Base-by-base conservation (phyloP, 2,888 invertebrate genomes). In the Lochmaea capreae region DNA sequence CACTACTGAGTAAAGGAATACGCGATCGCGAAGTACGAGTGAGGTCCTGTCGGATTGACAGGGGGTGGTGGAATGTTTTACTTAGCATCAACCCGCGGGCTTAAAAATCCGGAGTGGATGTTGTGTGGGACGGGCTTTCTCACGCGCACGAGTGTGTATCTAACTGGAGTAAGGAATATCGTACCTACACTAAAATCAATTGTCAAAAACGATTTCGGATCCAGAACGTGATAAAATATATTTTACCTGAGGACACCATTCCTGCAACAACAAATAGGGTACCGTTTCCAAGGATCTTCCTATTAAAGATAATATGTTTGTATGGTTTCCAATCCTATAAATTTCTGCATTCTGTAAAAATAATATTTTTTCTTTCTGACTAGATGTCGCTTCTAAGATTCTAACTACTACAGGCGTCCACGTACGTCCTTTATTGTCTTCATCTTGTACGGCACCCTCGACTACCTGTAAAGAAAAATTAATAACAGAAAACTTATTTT, bases 261-360 rank as follows among this genome's bases (percentile, higher is more conserved):
- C 95, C 82, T 95, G 92, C 63, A 96, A 88, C 67, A 95, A 86
- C 52, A 96, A 89, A 87, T 94, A 93, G 0, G 96, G 96, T 79
- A 93, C 92, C 14, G 93, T 92, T 82, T 94, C 93, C 66, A 95
- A 88, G 83, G 95, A 95, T 80, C 92, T 91, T 9, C 94, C 94
- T 43, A 94, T 85, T 69, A 95, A 88, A 33, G 90, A 89, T 68
- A 96, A 86, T 26, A 96, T 88, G 84, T 95, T 94, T 39, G 92
- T 91, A 86, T 96, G 95, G 61, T 92, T 84, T 81, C 94, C 93
- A 68, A 84, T 83, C 66, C 94, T 89, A 85, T 92, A 95, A 43
- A 93, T 89, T 65, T 89, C 89, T 14, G 92, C 92, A 84, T 96
- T 95, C 78, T 94, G 92, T 62, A 96, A 89, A 86, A 95, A 96